Evolutionary conservation across 2,797 vertebrate genomes (phyloP).

Genomic region (Melanotaenia maccullochi): DNA sequence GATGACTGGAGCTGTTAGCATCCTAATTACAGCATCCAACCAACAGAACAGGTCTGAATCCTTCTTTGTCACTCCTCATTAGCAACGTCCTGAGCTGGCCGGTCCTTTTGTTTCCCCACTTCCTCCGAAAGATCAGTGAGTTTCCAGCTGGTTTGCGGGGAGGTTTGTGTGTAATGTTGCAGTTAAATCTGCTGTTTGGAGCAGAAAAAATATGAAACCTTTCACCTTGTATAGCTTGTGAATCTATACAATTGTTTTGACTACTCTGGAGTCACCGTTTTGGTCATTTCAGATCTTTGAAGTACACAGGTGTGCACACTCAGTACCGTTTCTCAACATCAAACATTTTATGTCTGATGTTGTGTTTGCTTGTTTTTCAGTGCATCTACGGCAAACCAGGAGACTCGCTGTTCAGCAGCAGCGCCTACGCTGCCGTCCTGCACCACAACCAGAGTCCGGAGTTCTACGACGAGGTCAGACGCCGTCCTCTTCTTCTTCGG

Average conservation of each 20-base stretch:
- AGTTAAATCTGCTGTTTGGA: neutral
- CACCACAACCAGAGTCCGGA: slow-evolving; percentile 98
- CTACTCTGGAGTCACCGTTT: neutral
- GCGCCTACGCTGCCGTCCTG: slow-evolving; percentile 86
- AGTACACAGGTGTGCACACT: slow-evolving; percentile 15
- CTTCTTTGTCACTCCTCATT: slow-evolving; percentile 20
- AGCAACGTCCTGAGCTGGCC: slow-evolving; percentile 27
- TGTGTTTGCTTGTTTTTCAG: slow-evolving; percentile 78
- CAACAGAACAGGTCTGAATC: slow-evolving; percentile 14
- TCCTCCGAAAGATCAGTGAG: neutral
- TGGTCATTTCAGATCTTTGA: neutral
- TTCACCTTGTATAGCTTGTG: too few species aligned
- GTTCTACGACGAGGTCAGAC: slow-evolving; percentile 95
- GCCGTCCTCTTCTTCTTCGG: neutral
- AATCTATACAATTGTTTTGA: too few species aligned
- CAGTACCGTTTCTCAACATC: neutral
- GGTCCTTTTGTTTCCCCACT: slow-evolving; percentile 16
- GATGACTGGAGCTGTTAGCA: slow-evolving; percentile 40
- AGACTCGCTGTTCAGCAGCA: slow-evolving; percentile 86
- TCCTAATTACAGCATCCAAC: slow-evolving; percentile 53
- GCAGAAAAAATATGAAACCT: neutral
- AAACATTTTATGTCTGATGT: slow-evolving; percentile 9
- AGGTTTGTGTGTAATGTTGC: neutral
- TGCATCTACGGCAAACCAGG: slow-evolving; percentile 95
- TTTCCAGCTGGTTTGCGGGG: neutral